Percentiles rank a stretch among this genome's conserved stretches.
Evolutionary conservation across 2,888 invertebrate genomes (phyloP).

Genomic region (Encarsia formosa): DNA sequence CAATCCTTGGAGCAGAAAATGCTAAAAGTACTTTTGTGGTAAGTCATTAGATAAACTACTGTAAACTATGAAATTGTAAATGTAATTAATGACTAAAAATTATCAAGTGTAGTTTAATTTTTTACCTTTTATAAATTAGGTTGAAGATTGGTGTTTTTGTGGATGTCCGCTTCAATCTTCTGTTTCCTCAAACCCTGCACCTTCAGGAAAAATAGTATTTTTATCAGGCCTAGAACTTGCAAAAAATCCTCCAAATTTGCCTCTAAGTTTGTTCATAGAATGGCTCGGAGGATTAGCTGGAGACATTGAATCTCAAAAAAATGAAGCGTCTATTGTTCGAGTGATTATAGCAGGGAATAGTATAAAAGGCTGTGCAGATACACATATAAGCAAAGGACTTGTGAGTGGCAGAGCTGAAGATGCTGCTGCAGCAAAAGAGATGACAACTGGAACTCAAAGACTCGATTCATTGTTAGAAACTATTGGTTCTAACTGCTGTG

Average conservation of each 20-base stretch:
- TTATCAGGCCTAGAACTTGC: slow-evolving; percentile 75
- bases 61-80: too few species aligned
- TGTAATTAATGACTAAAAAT: not conserved
- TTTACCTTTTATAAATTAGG: slow-evolving; percentile 56
- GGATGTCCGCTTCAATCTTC: slow-evolving; percentile 55
- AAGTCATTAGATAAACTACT: slow-evolving; percentile 15
- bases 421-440: slow-evolving; percentile 33
- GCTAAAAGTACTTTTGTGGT: slow-evolving; percentile 43
- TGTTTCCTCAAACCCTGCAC: slow-evolving; percentile 8
- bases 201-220: slow-evolving; percentile 42
- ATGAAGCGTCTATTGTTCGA: slow-evolving; percentile 65
- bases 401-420: slow-evolving; percentile 33
- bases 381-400: slow-evolving; percentile 29
- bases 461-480: slow-evolving; percentile 38
- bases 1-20: slow-evolving; percentile 61
- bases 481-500: slow-evolving; percentile 45
- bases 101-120: not conserved
- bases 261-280: slow-evolving; percentile 73
- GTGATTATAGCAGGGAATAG: slow-evolving; percentile 69
- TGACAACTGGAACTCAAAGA: slow-evolving; percentile 28
- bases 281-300: slow-evolving; percentile 79
- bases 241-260: slow-evolving; percentile 60
- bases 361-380: slow-evolving; percentile 31
- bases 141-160: slow-evolving; percentile 77
- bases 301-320: slow-evolving; percentile 58